phyloP scores from a whole-genome alignment of 2,888 invertebrate species.

The Drosophila multiciliata region DNA sequence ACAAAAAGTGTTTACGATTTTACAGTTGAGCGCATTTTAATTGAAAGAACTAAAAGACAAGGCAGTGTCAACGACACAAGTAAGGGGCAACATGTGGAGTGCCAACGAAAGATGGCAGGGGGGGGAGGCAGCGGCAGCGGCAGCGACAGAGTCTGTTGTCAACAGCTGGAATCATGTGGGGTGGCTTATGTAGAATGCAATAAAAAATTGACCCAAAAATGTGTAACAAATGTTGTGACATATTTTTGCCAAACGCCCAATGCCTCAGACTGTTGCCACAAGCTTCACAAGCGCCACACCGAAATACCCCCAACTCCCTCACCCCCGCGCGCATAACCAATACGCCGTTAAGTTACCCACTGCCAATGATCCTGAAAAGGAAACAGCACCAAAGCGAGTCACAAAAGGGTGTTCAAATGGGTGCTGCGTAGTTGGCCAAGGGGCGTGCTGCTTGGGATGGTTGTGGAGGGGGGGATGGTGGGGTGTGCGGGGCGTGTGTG shows the following conservation, averaged over 20 bases:
- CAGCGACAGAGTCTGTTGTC: conserved; percentile 30
- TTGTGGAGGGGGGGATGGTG: not conserved
- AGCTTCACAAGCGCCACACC: not conserved
- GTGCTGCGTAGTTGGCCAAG: conserved; percentile 15
- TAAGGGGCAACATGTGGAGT: conserved; percentile 32
- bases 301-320: not conserved
- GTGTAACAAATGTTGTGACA: conserved; percentile 80
- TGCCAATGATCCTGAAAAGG: conserved; percentile 78
- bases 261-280: not conserved
- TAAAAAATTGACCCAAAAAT: conserved; percentile 79
- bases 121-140: not conserved
- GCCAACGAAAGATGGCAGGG: conserved; percentile 62
- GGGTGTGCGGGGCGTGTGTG: conserved; percentile 7
- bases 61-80: conserved; percentile 71
- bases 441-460: not conserved
- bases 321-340: conserved; percentile 5
- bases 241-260: conserved; percentile 69
- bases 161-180: conserved; percentile 62
- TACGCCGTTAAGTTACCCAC: conserved; percentile 52
- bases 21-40: conserved; percentile 75
- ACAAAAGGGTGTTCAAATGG: conserved; percentile 63
- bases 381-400: conserved; percentile 58
- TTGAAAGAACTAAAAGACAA: conserved; percentile 72
- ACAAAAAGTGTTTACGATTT: conserved; percentile 76
- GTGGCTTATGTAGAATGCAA: conserved; percentile 65